Conservation (phyloP, 2,113 vertebrate genomes). For the Euleptes europaea region DNA sequence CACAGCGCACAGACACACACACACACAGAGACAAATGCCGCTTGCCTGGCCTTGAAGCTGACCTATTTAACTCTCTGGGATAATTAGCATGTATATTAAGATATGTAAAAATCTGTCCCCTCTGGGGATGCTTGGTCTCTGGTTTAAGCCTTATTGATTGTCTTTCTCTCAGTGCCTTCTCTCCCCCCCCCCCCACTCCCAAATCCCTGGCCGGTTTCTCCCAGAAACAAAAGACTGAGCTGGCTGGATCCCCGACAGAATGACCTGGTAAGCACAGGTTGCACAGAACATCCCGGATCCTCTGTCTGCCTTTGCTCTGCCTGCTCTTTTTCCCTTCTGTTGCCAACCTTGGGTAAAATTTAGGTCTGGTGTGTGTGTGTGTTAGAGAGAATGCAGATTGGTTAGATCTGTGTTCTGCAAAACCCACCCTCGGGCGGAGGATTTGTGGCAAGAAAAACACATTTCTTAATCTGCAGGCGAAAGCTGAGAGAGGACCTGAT, state of each 20-base stretch:
- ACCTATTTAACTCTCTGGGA: constrained; percentile 29
- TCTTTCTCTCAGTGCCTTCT: neutral
- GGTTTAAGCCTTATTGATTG: constrained; percentile 10
- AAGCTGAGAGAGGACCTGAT: neutral
- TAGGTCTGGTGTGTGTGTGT: too few relatives aligned
- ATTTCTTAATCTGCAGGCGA: neutral
- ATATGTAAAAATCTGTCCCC: constrained; percentile 23
- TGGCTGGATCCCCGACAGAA: neutral
- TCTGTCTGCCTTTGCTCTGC: neutral
- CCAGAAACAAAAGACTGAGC: neutral
- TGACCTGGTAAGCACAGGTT: neutral
- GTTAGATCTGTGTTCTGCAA: neutral
- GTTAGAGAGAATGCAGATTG: neutral
- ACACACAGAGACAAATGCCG: too few relatives aligned
- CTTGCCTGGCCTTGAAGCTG: neutral
- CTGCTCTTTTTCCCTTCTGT: too few relatives aligned
- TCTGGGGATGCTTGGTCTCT: neutral
- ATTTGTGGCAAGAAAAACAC: neutral
- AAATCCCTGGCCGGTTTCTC: neutral
- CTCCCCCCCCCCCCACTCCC: neutral
- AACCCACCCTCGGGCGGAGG: neutral
- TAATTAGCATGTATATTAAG: constrained; percentile 28
- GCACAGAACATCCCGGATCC: neutral
- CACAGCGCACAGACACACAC: too few relatives aligned
- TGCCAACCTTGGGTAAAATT: neutral